A percentile compares a stretch with the other conserved stretches of the same genome.
Conservation (phyloP, 2,797 vertebrate species). For the Lacerta bilineata region DNA sequence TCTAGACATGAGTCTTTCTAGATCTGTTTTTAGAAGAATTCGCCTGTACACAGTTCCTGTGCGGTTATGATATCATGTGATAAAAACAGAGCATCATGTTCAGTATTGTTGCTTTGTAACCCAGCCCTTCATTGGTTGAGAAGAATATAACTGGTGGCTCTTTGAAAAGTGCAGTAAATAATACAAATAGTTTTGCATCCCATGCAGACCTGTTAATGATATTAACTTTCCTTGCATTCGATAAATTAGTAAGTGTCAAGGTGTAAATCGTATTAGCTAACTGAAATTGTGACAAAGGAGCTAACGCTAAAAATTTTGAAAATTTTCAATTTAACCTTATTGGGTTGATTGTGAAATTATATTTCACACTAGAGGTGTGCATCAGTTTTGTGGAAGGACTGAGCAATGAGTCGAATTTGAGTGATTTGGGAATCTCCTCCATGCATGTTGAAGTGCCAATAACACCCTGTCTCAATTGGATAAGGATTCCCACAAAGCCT, state of each 20-base stretch:
- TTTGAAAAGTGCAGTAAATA: too few relatives aligned
- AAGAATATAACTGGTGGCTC: not conserved
- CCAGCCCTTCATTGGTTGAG: not conserved
- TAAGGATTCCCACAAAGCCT: too few relatives aligned
- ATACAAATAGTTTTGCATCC: not conserved
- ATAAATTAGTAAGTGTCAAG: not conserved
- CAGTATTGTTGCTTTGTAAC: not conserved
- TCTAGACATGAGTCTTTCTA: not conserved
- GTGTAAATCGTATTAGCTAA: not conserved
- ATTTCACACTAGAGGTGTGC: not conserved
- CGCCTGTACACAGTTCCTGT: not conserved
- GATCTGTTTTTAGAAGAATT: not conserved
- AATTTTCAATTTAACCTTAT: not conserved
- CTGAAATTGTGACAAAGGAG: not conserved
- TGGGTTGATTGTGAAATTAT: not conserved
- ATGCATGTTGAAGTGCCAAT: too few relatives aligned
- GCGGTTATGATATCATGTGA: not conserved
- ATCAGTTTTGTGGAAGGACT: too few relatives aligned
- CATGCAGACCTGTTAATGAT: not conserved
- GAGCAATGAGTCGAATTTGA: too few relatives aligned
- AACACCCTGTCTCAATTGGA: too few relatives aligned
- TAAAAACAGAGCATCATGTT: not conserved
- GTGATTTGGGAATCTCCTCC: too few relatives aligned
- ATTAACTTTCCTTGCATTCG: slow-evolving; percentile 28
- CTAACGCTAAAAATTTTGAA: not conserved